These are phyloP conservation scores for Bathynomus jamesi DNA, from an alignment of 1,140 invertebrate species.

Conservation along the genomic window DNA sequence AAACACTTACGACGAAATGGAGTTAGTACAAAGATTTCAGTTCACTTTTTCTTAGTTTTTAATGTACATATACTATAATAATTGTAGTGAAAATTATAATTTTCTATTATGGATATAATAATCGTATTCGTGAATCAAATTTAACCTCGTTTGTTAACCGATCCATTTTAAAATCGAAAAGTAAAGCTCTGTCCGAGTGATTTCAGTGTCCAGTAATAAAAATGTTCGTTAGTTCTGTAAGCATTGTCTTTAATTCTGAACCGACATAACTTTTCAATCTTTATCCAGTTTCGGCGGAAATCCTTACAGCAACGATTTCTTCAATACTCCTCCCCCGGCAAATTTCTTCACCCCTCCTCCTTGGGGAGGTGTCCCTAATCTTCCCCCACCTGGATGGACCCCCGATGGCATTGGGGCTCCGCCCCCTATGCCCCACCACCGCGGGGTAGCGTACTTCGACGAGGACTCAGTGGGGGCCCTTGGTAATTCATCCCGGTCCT, in stretches of 20 bases:
- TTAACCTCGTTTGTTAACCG: no score
- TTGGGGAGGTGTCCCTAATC: not conserved
- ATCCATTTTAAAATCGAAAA: no score
- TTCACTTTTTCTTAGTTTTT: not conserved
- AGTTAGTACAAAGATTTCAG: constrained; percentile 5
- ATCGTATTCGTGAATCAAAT: not conserved
- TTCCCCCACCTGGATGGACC: not conserved
- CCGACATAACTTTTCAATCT: not conserved
- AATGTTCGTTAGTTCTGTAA: no score
- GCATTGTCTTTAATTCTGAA: not conserved
- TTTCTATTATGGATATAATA: not conserved
- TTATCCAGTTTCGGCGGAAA: constrained; percentile 3
- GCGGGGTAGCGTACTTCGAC: not conserved
- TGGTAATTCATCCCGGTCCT: not conserved
- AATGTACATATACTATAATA: not conserved
- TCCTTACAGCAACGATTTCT: not conserved
- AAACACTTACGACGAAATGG: constrained; percentile 18
- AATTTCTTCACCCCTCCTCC: not conserved
- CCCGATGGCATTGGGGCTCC: not conserved
- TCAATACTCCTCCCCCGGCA: not conserved
- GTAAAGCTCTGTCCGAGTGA: not conserved
- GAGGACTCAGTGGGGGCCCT: not conserved
- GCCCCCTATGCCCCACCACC: not conserved
- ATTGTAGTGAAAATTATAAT: not conserved
- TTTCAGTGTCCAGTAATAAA: not conserved